phyloP scores from a whole-genome alignment of 2,888 invertebrate species.

The Gymnocheta viridis region DNA sequence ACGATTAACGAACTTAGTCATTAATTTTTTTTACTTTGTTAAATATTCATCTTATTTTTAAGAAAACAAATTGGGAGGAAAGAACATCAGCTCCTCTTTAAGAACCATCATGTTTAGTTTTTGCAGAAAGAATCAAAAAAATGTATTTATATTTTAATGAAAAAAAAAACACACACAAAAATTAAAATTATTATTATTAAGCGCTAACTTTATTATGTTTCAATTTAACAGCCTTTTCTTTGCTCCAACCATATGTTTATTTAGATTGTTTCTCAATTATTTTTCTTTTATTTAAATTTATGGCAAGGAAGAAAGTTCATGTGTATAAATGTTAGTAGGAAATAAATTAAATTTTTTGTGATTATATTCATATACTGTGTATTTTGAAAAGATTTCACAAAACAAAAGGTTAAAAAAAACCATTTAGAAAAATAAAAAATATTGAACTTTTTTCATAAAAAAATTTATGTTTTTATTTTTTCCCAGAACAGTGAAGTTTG shows the following conservation, averaged over 20 bases:
- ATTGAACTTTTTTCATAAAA: constrained; percentile 58
- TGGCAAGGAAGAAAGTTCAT: constrained; percentile 59
- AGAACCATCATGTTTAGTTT: constrained; percentile 40
- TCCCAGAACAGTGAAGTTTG: neutral
- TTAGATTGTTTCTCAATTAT: constrained; percentile 12
- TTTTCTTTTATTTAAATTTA: constrained; percentile 29
- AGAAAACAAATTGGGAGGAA: constrained; percentile 18
- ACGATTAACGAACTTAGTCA: constrained; percentile 66
- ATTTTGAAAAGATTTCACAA: constrained; percentile 13
- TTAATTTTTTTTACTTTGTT: constrained; percentile 46
- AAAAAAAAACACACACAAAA: constrained; percentile 32
- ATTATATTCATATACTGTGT: constrained; percentile 14
- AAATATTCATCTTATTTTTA: constrained; percentile 54
- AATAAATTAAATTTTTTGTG: neutral
- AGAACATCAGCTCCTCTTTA: constrained; percentile 6
- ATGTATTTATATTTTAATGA: constrained; percentile 24
- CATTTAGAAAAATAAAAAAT: constrained; percentile 2
- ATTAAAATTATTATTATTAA: constrained; percentile 39
- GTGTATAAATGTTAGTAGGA: neutral
- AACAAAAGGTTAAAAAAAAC: neutral
- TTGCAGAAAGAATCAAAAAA: constrained; percentile 65
- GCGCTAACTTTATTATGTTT: constrained; percentile 46
- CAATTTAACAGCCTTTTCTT: constrained; percentile 46
- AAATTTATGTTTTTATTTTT: neutral
- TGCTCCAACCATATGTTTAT: constrained; percentile 15